Conservation (phyloP, 2,113 vertebrate genomes). For the Syngnathus floridae region DNA sequence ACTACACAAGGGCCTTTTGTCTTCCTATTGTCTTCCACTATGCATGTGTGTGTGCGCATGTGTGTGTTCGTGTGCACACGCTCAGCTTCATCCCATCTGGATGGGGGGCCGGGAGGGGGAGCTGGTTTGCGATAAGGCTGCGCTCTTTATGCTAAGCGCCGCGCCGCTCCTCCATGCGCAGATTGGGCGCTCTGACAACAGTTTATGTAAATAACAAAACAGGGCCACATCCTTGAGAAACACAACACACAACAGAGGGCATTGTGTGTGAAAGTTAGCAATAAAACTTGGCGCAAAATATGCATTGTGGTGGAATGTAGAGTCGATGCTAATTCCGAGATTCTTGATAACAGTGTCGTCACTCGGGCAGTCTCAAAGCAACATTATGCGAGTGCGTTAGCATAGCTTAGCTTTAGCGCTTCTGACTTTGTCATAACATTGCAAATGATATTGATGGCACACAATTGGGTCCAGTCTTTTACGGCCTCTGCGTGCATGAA, state of each 20-base stretch:
- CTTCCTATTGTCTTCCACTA: constrained; percentile 43
- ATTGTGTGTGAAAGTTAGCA: background rate
- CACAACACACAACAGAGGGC: constrained; percentile 27
- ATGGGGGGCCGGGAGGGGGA: constrained; percentile 50
- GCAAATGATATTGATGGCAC: background rate
- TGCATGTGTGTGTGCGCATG: constrained; percentile 9
- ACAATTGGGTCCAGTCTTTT: constrained; percentile 6
- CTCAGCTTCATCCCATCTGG: constrained; percentile 55
- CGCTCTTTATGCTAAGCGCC: constrained; percentile 72
- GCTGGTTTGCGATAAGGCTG: constrained; percentile 59
- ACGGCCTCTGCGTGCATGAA: background rate
- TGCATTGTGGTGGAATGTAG: background rate
- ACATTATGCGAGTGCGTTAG: background rate
- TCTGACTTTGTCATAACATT: background rate
- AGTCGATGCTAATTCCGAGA: background rate
- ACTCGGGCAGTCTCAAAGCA: background rate
- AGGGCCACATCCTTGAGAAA: constrained; percentile 24
- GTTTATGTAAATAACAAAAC: constrained; percentile 73
- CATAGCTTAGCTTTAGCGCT: background rate
- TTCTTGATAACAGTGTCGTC: background rate
- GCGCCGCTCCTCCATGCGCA: constrained; percentile 41
- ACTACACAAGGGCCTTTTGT: constrained; percentile 31
- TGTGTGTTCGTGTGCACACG: constrained; percentile 16
- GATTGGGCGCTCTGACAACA: constrained; percentile 67
- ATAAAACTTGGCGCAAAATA: background rate